Conservation (phyloP, 2,888 invertebrate genomes). For the Leuctra nigra region DNA sequence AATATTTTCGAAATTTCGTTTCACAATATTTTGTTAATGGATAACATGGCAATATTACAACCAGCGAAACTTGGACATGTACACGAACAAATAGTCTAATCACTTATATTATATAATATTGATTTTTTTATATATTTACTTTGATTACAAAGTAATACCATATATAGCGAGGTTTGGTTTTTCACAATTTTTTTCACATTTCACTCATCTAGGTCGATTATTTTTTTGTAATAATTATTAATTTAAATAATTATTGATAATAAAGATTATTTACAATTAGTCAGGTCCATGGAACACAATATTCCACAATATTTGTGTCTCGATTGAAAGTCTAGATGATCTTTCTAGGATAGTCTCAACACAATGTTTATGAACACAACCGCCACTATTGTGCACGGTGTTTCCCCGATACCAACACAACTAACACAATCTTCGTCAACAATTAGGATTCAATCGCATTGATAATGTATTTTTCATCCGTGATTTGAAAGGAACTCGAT, state of each 20-base stretch:
- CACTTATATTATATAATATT: conserved; percentile 26
- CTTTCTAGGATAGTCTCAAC: too few relatives aligned
- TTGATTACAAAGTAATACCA: conserved; percentile 16
- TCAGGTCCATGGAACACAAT: neutral
- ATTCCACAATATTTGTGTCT: too few relatives aligned
- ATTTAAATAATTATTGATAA: conserved; percentile 23
- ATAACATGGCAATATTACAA: conserved; percentile 29
- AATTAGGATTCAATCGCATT: neutral
- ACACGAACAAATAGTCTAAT: conserved; percentile 29
- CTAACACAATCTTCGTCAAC: conserved; percentile 3
- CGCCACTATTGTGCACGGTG: neutral
- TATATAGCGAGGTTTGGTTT: conserved; percentile 23
- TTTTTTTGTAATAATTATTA: conserved; percentile 42
- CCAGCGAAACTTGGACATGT: conserved; percentile 28
- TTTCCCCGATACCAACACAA: too few relatives aligned
- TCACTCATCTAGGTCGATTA: conserved; percentile 22
- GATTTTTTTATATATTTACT: conserved; percentile 21
- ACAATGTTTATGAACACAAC: neutral
- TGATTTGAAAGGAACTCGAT: conserved; percentile 13
- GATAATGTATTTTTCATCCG: conserved; percentile 7
- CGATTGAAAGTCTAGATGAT: too few relatives aligned
- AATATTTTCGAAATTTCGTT: conserved; percentile 11
- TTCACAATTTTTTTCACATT: conserved; percentile 13
- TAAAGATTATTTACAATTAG: conserved; percentile 18
- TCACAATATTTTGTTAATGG: conserved; percentile 17